phyloP scores from a whole-genome alignment of 2,113 vertebrate genomes.

The Mormyrus lacerda region DNA sequence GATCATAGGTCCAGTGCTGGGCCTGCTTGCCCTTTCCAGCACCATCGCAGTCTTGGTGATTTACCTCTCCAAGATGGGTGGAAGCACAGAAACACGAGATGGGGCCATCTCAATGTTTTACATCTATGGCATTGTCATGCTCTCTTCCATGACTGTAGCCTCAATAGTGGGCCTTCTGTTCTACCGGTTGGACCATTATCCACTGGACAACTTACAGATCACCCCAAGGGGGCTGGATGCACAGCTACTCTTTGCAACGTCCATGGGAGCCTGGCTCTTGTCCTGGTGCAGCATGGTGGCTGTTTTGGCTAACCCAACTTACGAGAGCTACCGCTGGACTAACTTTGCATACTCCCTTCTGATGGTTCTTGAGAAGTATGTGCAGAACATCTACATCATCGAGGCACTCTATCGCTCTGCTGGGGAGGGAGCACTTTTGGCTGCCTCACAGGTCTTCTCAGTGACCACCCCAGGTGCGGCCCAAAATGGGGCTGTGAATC shows the following conservation, averaged over 20 bases:
- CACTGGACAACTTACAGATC: slow-evolving; percentile 73
- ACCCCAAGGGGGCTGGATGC: slow-evolving; percentile 81
- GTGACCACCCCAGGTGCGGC: slow-evolving; percentile 59
- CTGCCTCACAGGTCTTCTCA: slow-evolving; percentile 64
- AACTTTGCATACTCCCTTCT: slow-evolving; percentile 78
- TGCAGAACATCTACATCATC: slow-evolving; percentile 91
- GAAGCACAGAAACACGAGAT: slow-evolving; percentile 63
- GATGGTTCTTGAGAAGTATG: slow-evolving; percentile 79
- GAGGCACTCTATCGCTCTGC: slow-evolving; percentile 80
- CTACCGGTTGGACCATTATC: slow-evolving; percentile 67
- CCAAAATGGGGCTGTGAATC: slow-evolving; percentile 63
- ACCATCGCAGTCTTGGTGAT: slow-evolving; percentile 80
- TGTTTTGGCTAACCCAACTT: slow-evolving; percentile 56
- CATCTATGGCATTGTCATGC: slow-evolving; percentile 67
- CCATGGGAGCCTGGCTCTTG: slow-evolving; percentile 86
- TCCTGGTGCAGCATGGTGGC: slow-evolving; percentile 93
- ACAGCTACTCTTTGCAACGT: slow-evolving; percentile 78
- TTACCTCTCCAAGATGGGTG: slow-evolving; percentile 78
- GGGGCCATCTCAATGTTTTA: slow-evolving; percentile 84
- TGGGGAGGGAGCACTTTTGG: slow-evolving; percentile 46
- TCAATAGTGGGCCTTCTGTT: slow-evolving; percentile 69
- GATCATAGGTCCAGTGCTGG: slow-evolving; percentile 67
- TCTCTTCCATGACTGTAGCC: slow-evolving; percentile 74
- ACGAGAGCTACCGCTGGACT: slow-evolving; percentile 74
- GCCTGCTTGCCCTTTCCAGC: slow-evolving; percentile 69